Base-by-base conservation (phyloP, 2,797 vertebrate genomes). In the Argya squamiceps region DNA sequence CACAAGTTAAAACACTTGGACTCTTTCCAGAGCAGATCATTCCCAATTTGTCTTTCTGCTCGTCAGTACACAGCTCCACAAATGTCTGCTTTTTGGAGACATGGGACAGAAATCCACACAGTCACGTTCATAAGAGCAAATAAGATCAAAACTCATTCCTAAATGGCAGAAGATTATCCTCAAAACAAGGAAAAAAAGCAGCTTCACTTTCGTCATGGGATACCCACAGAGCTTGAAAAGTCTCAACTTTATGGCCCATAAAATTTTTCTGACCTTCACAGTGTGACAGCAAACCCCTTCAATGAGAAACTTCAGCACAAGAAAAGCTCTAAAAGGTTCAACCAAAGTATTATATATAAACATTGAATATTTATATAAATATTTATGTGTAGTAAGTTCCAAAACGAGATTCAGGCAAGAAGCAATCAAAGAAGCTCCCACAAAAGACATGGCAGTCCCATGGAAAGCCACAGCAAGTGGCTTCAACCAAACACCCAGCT, bases 1-100 rank as follows among this genome's bases (percentile, higher is more conserved):
- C 84, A 91, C 83, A 64, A 93, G 95, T 93, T 95, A 92, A 96
- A 92, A 53, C 2, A 56, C 13, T 67, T 95, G 95, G 93, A 87
- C 36, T 67, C 63, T 26, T 50, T 94, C 94, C 95, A 94, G 89
- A 58, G 88, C 41, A 70, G 89, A 85, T 94, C 91, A 49, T 60
- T 80, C 84, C 0, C 9, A 92, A 91, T 96, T 92, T 87, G 93
- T 74, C 91, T 95, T 94, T 86, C 88, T 96, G 92, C 89, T 60
- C 85, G 79, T 92, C 91, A 84, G 82, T 46, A 39, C 69, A 29
- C 53, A 83, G 88, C 88, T 41, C 81, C 93, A 73, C 30, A 11
- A 75, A 56, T 77, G 73, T 49, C 89, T 87, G 58, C 49, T 64
- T 86, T 88, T 21, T 65, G 60, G 6, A 94, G 65, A n/a, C 76